A percentile compares a stretch with the other conserved stretches of the same genome.
These are phyloP conservation scores for Papilio elwesi DNA, from an alignment of 2,888 invertebrate species.

Conservation along the genomic window DNA sequence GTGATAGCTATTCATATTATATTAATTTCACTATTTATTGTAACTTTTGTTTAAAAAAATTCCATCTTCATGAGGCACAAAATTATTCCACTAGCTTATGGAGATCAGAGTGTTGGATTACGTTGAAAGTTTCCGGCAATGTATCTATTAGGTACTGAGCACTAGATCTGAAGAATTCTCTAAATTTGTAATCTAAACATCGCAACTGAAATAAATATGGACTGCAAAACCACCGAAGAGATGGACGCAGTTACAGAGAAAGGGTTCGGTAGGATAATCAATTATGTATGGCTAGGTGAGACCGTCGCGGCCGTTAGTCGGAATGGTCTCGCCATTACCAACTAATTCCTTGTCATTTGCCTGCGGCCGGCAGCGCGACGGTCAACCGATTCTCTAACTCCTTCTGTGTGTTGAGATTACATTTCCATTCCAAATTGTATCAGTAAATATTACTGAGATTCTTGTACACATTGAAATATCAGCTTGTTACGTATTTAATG, in stretches of 20 bases:
- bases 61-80: too few relatives aligned
- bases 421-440: slow-evolving; percentile 31
- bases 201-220: neutral
- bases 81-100: too few relatives aligned
- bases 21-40: too few relatives aligned
- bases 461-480: slow-evolving; percentile 8
- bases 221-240: slow-evolving; percentile 16
- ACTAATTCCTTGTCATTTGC: slow-evolving; percentile 83
- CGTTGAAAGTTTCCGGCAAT: too few relatives aligned
- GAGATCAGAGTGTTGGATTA: too few relatives aligned
- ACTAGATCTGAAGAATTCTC: too few relatives aligned
- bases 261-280: slow-evolving; percentile 72
- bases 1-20: too few relatives aligned
- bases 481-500: neutral
- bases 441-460: slow-evolving; percentile 21
- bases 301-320: slow-evolving; percentile 75
- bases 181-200: too few relatives aligned
- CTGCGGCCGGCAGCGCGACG: slow-evolving; percentile 70
- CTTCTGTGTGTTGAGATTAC: slow-evolving; percentile 50
- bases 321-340: slow-evolving; percentile 82
- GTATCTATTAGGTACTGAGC: too few relatives aligned
- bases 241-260: slow-evolving; percentile 43
- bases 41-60: too few relatives aligned
- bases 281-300: slow-evolving; percentile 76
- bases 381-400: slow-evolving; percentile 64